These are phyloP conservation scores for Dinothrombium tinctorium DNA, from an alignment of 1,140 invertebrate species.

Conservation along the genomic window DNA sequence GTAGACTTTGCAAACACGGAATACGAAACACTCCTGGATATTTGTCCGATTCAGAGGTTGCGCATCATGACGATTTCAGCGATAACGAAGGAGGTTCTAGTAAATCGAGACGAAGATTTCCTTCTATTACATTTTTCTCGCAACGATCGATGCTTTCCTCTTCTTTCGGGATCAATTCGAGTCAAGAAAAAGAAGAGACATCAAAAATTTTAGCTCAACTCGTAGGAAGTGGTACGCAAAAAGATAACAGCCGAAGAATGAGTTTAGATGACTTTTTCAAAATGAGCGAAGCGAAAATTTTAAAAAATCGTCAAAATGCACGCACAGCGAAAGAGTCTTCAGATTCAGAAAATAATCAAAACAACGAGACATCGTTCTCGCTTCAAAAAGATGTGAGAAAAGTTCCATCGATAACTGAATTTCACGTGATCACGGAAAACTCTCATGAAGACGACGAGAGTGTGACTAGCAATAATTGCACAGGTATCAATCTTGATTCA, in stretches of 20 bases:
- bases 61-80: background rate
- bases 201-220: background rate
- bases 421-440: constrained; percentile 4
- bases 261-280: constrained; percentile 36
- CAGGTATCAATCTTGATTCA: background rate
- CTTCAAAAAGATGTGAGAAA: background rate
- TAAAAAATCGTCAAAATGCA: background rate
- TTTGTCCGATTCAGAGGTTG: constrained; percentile 4
- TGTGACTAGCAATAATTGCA: background rate
- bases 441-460: constrained; percentile 5
- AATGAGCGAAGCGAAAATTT: constrained; percentile 28
- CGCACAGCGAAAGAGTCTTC: background rate
- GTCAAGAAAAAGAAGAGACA: background rate
- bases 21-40: background rate
- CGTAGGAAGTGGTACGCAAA: background rate
- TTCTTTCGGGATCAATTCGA: background rate
- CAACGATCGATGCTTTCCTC: background rate
- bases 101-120: background rate
- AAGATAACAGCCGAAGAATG: constrained; percentile 14
- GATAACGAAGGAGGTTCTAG: background rate
- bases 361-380: background rate
- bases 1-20: background rate
- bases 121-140: background rate
- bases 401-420: background rate
- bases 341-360: background rate